Evolutionary conservation across 2,113 vertebrate genomes (phyloP).

Genomic region (Siniperca chuatsi): DNA sequence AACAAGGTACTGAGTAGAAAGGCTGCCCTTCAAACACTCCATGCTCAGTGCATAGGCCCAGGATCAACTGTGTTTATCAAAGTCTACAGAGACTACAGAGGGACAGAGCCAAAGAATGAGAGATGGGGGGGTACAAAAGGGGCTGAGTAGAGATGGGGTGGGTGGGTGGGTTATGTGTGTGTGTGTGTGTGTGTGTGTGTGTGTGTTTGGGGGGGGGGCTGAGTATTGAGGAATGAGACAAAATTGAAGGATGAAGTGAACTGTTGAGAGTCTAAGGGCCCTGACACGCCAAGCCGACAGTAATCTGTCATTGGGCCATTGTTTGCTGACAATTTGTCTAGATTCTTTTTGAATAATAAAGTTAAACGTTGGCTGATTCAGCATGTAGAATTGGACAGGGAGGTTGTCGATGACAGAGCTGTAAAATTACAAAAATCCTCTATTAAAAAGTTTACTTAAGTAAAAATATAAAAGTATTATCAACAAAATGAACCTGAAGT

Average conservation of each 20-base stretch:
- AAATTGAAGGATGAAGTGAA: constrained; percentile 30
- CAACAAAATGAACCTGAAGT: too few species aligned
- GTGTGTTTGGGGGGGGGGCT: too few species aligned
- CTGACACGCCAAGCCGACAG: neutral
- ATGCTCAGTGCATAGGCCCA: constrained; percentile 68
- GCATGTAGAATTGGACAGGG: too few species aligned
- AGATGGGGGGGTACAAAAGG: too few species aligned
- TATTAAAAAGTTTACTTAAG: too few species aligned
- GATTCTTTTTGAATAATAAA: neutral
- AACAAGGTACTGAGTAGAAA: constrained; percentile 77
- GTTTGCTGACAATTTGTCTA: neutral
- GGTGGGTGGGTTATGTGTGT: too few species aligned
- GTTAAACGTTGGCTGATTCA: constrained; percentile 1
- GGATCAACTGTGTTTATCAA: constrained; percentile 79
- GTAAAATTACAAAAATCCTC: neutral
- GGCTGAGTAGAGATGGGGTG: neutral
- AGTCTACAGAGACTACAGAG: constrained; percentile 61
- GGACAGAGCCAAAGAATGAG: constrained; percentile 51
- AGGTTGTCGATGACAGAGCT: neutral
- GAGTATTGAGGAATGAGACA: constrained; percentile 11
- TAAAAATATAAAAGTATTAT: too few species aligned
- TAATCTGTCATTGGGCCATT: neutral
- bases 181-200: too few species aligned
- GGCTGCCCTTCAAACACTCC: constrained; percentile 72
- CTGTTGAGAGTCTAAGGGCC: neutral